These are phyloP conservation scores for Ectropis grisescens DNA, from an alignment of 1,140 invertebrate genomes.

Conservation along the genomic window DNA sequence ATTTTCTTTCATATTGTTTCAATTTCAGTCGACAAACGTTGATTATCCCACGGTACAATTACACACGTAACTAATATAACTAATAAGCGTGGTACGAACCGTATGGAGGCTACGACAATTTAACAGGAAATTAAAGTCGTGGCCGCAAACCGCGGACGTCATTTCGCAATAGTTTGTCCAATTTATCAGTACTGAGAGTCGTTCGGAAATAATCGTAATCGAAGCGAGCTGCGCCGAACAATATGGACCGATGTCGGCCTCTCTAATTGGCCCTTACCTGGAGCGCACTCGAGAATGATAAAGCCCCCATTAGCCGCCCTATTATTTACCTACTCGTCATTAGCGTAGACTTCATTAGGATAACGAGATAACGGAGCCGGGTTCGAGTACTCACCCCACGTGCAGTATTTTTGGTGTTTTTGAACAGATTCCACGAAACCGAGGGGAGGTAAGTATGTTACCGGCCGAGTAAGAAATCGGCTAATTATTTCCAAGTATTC, in stretches of 20 bases:
- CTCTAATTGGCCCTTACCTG: slow-evolving; percentile 69
- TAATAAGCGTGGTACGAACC: no score
- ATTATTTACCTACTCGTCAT: slow-evolving; percentile 71
- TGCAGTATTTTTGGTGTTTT: slow-evolving; percentile 53
- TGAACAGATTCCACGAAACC: slow-evolving; percentile 43
- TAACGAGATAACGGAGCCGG: slow-evolving; percentile 67
- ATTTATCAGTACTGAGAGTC: slow-evolving; percentile 63
- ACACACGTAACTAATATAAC: no score
- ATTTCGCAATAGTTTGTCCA: slow-evolving; percentile 65
- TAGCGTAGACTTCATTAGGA: slow-evolving; percentile 70
- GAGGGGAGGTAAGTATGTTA: slow-evolving; percentile 24
- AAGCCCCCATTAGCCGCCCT: slow-evolving; percentile 68
- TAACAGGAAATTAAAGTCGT: slow-evolving; percentile 50
- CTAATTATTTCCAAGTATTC: slow-evolving; percentile 47
- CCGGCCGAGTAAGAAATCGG: slow-evolving; percentile 25
- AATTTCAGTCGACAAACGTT: no score
- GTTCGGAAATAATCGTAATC: slow-evolving; percentile 67
- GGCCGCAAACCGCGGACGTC: slow-evolving; percentile 50
- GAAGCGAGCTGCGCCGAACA: slow-evolving; percentile 64
- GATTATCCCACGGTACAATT: no score
- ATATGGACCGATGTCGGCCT: slow-evolving; percentile 66
- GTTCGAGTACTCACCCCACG: slow-evolving; percentile 34
- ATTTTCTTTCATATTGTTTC: no score
- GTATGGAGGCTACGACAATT: no score
- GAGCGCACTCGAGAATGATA: slow-evolving; percentile 69